Conservation (phyloP, 2,888 invertebrate genomes). For the Campoplex nolae region DNA sequence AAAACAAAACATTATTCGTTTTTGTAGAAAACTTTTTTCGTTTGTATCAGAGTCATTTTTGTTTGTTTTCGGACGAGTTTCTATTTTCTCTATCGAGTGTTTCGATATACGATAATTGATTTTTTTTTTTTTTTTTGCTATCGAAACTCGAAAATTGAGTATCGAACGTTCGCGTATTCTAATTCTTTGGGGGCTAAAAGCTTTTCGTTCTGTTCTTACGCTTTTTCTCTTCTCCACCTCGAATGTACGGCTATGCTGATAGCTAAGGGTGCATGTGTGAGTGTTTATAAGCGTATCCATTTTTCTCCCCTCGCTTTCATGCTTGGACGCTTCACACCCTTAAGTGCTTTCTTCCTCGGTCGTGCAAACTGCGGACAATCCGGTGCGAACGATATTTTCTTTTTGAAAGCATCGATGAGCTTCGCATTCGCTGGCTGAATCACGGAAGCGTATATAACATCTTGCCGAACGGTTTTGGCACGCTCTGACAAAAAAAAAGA, state of each 20-base stretch:
- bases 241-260: background rate
- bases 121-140: background rate
- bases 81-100: too few species aligned
- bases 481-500: background rate
- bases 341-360: background rate
- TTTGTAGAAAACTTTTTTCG: too few species aligned
- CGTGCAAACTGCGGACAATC: slow-evolving; percentile 30
- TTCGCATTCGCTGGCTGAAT: slow-evolving; percentile 17
- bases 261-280: background rate
- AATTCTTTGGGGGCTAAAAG: background rate
- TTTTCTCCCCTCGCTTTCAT: slow-evolving; percentile 32
- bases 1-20: background rate
- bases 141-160: background rate
- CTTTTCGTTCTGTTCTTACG: background rate
- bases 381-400: slow-evolving; percentile 35
- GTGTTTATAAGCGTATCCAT: background rate
- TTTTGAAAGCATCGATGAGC: slow-evolving; percentile 15
- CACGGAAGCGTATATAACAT: slow-evolving; percentile 7
- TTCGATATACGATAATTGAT: background rate
- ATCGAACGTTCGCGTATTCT: background rate
- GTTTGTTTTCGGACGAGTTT: too few species aligned
- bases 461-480: background rate
- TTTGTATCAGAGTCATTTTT: too few species aligned
- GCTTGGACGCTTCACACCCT: slow-evolving; percentile 33
- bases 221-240: background rate